These are phyloP conservation scores for Phania funesta DNA, from an alignment of 2,888 invertebrate genomes.

Conservation along the genomic window DNA sequence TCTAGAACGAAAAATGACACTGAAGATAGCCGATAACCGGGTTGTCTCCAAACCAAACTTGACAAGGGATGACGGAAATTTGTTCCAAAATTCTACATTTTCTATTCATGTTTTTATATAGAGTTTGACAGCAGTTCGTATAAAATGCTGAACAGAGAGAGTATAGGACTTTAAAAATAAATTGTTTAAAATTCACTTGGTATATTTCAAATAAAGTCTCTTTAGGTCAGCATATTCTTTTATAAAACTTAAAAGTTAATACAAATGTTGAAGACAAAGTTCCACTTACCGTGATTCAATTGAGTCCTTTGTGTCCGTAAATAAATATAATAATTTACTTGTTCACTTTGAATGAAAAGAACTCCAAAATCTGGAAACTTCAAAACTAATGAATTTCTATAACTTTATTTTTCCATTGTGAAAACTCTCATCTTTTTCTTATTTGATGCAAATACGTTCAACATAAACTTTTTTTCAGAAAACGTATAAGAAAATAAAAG, in stretches of 20 bases:
- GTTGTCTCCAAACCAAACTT: no score
- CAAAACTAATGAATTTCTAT: conserved; percentile 73
- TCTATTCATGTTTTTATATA: no score
- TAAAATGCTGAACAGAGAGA: no score
- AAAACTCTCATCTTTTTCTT: conserved; percentile 29
- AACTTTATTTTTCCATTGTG: conserved; percentile 57
- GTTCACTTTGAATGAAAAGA: conserved; percentile 35
- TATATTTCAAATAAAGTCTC: neutral
- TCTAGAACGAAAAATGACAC: no score
- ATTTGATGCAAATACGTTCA: conserved; percentile 10
- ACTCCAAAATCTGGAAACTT: conserved; percentile 39
- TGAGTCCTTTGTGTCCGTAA: conserved; percentile 61
- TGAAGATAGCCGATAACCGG: no score
- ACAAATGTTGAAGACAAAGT: neutral
- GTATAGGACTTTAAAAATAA: no score
- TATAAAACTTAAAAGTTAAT: no score
- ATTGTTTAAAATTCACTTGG: no score
- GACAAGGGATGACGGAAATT: no score
- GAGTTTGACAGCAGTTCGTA: no score
- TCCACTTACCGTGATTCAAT: conserved; percentile 57
- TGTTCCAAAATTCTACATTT: no score
- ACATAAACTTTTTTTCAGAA: conserved; percentile 20
- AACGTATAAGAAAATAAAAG: conserved; percentile 29
- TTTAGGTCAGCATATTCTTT: neutral
- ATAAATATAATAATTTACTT: conserved; percentile 38